Evolutionary conservation across 35 echinoderm and acorn worm species (phyloP), one percentile per base, ranked within the genome.

Genomic region (Ptychodera flava): DNA sequence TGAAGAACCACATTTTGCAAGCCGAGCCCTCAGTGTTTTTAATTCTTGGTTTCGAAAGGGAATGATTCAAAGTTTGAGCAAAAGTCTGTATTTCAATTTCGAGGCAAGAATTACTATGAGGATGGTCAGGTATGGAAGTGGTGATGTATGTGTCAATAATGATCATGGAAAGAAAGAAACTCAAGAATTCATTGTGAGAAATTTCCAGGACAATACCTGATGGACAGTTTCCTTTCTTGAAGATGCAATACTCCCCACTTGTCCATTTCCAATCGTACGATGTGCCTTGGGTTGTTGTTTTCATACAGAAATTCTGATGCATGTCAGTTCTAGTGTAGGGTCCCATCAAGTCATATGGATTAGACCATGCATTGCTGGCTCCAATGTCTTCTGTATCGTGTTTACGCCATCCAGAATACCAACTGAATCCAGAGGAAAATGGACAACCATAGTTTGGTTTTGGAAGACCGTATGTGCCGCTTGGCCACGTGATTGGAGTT

Each of bases 291-390:
- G 16, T 35, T 93, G 30, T 90, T 15, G 64, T 83, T 85, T 94
- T 94, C 29, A 75, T 87, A 53, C 92, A 94, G 85, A 94, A 94
- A 85, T 94, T 94, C 81, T 91, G 89, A 29, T 94, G 89, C 32
- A 94, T 82, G 85, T 82, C 90, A 80, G 37, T 88, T 31, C 81
- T 30, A 14, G 36, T 32, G 85, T 88, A 90, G 16, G 92, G 92
- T 15, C 92, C 92, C 15, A 76, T 32, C 22, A 94, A 81, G 81
- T 90, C 85, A 30, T 81, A 86, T 2, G 89, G 85, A 35, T 88
- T 52, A 1, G 92, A 88, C 92, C 89, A 94, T 28, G 90, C 83
- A 29, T 94, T 94, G 64, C 32, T 83, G 0, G 92, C 76, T 0
- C 84, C 34, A 35, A 53, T 80, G 37, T 94, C 85, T 78, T 94